Base-by-base conservation (phyloP, 2,888 invertebrate genomes). In the Heteropelma amictum region DNA sequence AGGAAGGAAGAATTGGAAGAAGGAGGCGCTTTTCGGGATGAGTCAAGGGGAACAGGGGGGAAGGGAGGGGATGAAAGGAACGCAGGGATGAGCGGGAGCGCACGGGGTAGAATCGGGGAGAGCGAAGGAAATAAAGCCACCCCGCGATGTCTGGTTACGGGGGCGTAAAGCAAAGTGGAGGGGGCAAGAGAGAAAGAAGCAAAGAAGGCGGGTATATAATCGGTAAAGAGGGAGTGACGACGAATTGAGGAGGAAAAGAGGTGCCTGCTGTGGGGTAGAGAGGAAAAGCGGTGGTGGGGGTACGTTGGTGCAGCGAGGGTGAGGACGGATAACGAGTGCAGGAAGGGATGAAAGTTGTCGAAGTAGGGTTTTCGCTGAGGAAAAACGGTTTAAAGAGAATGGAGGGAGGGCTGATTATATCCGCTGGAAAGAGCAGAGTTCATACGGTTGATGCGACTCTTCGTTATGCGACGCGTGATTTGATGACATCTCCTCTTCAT, bases 191-290 rank as follows among this genome's bases (percentile, higher is more conserved):
- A 68, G 68, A 51, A 73, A 68, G 68, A 68, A 33, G 68, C 17
- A 26, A 73, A 63, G 68, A 68, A 63, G 68, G 73, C 68, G 73
- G 73, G 61, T 56, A 28, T n/a, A n/a, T 56, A 51, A 63, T 73
- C 56, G 73, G 56, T 54, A 21, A 63, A 63, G 61, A 63, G 73
- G 73, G 68, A 68, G 72, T 73, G 72, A 73, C 72, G 61, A 42
- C 56, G 67, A n/a, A 68, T 73, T 49, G 40, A 56, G 68, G 68
- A 68, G 68, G 56, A 51, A 73, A 72, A 68, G 68, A 73, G 72
- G 53, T 12, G 35, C 51, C 42, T 19, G 30, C 49, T 49, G 28
- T n/a, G 33, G 38, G 14, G 12, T 23, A 23, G 26, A 28, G 21
- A 45, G 17, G 38, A n/a, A 14, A n/a, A n/a, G n/a, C n/a, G n/a